phyloP scores from a whole-genome alignment of 2,113 vertebrate genomes.

The Malaclemys terrapin region DNA sequence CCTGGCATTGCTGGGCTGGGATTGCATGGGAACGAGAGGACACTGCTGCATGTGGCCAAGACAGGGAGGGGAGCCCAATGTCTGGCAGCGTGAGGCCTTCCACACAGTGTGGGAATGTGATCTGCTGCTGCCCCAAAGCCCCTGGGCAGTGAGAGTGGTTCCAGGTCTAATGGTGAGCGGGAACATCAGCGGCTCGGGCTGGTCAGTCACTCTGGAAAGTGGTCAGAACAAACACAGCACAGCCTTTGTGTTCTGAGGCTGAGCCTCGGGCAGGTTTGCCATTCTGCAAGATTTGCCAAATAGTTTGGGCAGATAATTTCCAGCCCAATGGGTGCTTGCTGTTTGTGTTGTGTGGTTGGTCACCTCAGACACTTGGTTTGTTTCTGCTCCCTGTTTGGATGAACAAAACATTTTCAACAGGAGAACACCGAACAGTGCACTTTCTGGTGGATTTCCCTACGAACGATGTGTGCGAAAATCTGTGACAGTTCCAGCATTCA shows the following conservation, averaged over 20 bases:
- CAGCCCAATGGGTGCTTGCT: not conserved
- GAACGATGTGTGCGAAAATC: not conserved
- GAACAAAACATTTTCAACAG: not conserved
- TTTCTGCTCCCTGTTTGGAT: not conserved
- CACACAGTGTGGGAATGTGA: not conserved
- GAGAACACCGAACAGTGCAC: no score
- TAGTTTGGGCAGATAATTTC: not conserved
- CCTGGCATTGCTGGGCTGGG: not conserved
- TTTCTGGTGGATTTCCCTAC: not conserved
- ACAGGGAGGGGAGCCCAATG: no score
- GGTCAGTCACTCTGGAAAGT: not conserved
- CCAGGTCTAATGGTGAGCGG: not conserved
- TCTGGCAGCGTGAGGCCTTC: not conserved
- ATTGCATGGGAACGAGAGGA: not conserved
- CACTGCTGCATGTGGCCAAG: no score
- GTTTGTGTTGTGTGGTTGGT: not conserved
- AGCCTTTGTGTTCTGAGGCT: not conserved
- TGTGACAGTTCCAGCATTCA: not conserved
- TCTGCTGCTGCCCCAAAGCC: not conserved
- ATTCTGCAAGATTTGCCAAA: not conserved
- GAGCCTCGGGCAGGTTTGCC: not conserved
- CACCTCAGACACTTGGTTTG: not conserved
- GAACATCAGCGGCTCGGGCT: not conserved
- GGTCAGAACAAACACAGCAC: not conserved
- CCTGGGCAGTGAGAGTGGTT: not conserved